These are phyloP conservation scores for Megalops cyprinoides DNA, from an alignment of 2,797 vertebrate genomes.

Conservation along the genomic window DNA sequence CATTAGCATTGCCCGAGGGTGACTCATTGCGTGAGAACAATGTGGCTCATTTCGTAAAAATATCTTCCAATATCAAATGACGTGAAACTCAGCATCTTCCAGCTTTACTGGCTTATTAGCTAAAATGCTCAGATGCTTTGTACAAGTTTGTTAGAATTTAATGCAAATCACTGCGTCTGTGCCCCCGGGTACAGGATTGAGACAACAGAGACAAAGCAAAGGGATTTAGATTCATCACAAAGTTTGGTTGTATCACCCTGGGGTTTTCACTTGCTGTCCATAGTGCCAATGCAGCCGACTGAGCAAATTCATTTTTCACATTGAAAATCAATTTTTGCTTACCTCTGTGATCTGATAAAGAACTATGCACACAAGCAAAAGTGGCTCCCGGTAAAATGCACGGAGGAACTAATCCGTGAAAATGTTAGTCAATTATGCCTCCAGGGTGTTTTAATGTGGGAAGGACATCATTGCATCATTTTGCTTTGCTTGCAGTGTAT, in stretches of 20 bases:
- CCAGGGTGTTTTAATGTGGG: background rate
- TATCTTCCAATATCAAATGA: background rate
- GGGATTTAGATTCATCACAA: conserved; percentile 4
- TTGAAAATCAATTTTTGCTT: background rate
- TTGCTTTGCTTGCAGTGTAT: conserved; percentile 40
- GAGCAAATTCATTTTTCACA: background rate
- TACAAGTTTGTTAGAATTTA: background rate
- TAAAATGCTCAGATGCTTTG: background rate
- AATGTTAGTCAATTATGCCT: background rate
- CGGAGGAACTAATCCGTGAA: background rate
- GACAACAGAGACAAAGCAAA: background rate
- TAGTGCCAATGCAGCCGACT: background rate
- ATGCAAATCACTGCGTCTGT: background rate
- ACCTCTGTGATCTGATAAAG: background rate
- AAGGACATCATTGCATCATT: conserved; percentile 4
- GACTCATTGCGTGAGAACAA: background rate
- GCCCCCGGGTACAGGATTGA: background rate
- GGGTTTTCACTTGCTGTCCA: background rate
- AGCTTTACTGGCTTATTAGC: background rate
- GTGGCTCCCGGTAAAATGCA: background rate
- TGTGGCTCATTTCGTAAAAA: conserved; percentile 14
- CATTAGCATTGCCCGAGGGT: background rate
- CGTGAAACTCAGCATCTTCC: background rate
- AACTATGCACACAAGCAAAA: background rate
- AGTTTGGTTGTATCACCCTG: background rate